Evolutionary conservation across 1,140 invertebrate genomes (phyloP), one percentile per base, ranked within the genome.

Genomic region (Trachymyrmex cornetzi): DNA sequence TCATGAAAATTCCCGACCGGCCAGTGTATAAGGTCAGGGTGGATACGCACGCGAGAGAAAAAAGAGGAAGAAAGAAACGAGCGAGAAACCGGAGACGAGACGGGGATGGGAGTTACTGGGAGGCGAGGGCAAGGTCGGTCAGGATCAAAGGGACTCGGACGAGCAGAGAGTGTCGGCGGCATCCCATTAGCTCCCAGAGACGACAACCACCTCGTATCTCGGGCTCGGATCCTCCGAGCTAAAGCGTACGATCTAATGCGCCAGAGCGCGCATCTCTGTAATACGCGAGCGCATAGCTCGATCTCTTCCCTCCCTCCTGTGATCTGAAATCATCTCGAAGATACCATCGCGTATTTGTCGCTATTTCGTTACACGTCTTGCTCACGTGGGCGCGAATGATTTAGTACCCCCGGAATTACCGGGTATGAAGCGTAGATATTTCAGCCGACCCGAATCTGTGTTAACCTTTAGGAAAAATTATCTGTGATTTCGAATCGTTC

Each of bases 121-220:
- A 93, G 91, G 91, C 91, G 91, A 93, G 89, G 91, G 92, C 93
- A 93, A 93, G 93, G 92, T 93, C 94, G 94, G 94, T 64, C 90
- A 90, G 92, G 93, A 93, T 95, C 94, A 95, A 95, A 95, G 94
- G 87, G 91, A 91, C 89, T 93, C 93, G 92, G 89, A 89, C 77
- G 91, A 91, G 92, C 91, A 64, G 89, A 91, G 91, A 92, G 92
- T 93, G 93, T 93, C 92, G 91, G 89, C 91, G 91, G 93, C 90
- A 92, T 93, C 93, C 94, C 94, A 94, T 94, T 94, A 94, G 93
- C 94, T 93, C 82, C 93, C 93, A 92, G 88, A 92, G 91, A 93
- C 93, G 91, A 94, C 93, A 92, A 91, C 92, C 94, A 91, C 91
- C 80, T 90, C 88, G 91, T 92, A 92, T 93, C 92, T 93, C 74